phyloP scores from a whole-genome alignment of 2,113 vertebrate genomes.

The Psammodynastes pulverulentus region DNA sequence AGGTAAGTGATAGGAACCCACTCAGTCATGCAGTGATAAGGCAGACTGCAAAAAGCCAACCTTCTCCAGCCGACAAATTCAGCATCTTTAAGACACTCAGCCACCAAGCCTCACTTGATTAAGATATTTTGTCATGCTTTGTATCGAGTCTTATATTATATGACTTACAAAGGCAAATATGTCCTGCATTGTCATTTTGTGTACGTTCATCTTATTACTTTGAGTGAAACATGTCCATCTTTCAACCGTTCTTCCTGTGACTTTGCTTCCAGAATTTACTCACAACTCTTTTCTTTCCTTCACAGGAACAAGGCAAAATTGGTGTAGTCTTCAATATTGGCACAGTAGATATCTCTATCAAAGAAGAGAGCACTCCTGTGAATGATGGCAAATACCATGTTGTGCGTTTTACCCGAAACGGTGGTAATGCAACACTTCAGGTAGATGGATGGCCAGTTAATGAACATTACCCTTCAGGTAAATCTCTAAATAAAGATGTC shows the following conservation, averaged over 20 bases:
- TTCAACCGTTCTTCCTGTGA: background rate
- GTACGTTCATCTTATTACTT: background rate
- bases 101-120: background rate
- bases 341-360: slow-evolving; percentile 89
- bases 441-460: slow-evolving; percentile 97
- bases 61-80: background rate
- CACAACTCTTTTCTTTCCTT: slow-evolving; percentile 48
- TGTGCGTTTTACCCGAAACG: slow-evolving; percentile 95
- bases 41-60: background rate
- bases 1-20: background rate
- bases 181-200: background rate
- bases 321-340: slow-evolving; percentile 98
- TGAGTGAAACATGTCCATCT: background rate
- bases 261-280: slow-evolving; percentile 19
- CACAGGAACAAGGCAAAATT: slow-evolving; percentile 94
- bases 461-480: slow-evolving; percentile 96
- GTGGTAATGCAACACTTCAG: slow-evolving; percentile 94
- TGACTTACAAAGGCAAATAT: background rate
- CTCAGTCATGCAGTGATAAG: background rate
- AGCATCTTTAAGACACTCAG: background rate
- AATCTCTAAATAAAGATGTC: background rate
- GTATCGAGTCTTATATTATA: background rate
- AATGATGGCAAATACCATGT: slow-evolving; percentile 97
- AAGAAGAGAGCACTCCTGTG: slow-evolving; percentile 88
- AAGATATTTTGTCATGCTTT: background rate